Percentiles rank a stretch among this genome's conserved stretches.
Conservation (phyloP, 2,113 vertebrate genomes). For the Erinaceus europaeus region DNA sequence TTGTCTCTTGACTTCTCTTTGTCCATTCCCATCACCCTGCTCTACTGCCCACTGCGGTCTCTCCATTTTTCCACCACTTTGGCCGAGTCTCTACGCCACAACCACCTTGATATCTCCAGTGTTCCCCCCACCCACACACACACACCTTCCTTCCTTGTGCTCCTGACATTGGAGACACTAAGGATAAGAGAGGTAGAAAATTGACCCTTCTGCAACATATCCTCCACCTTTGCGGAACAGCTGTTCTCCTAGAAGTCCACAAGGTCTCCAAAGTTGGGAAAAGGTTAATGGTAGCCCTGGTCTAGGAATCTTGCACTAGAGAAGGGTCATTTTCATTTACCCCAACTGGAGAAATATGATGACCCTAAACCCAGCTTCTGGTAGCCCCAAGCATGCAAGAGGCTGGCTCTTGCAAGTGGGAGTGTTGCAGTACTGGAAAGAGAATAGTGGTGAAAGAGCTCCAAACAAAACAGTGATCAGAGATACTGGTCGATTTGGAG, state of each 20-base stretch:
- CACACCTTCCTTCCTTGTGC: too few relatives aligned
- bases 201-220: background rate
- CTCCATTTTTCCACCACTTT: background rate
- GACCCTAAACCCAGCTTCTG: background rate
- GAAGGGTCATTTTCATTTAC: background rate
- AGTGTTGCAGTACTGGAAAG: too few relatives aligned
- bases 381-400: background rate
- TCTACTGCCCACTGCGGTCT: too few relatives aligned
- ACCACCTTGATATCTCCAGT: background rate
- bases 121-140: background rate
- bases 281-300: background rate
- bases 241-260: background rate
- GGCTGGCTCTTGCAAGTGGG: too few relatives aligned
- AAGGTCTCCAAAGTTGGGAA: background rate
- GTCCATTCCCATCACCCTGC: background rate
- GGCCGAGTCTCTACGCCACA: background rate
- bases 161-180: too few relatives aligned
- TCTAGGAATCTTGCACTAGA: background rate
- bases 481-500: too few relatives aligned
- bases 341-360: too few relatives aligned
- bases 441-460: too few relatives aligned
- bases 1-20: too few relatives aligned
- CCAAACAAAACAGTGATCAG: too few relatives aligned
- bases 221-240: background rate
- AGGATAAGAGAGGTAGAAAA: background rate